phyloP scores from a whole-genome alignment of 2,113 vertebrate species.

The Desmodus rotundus region DNA sequence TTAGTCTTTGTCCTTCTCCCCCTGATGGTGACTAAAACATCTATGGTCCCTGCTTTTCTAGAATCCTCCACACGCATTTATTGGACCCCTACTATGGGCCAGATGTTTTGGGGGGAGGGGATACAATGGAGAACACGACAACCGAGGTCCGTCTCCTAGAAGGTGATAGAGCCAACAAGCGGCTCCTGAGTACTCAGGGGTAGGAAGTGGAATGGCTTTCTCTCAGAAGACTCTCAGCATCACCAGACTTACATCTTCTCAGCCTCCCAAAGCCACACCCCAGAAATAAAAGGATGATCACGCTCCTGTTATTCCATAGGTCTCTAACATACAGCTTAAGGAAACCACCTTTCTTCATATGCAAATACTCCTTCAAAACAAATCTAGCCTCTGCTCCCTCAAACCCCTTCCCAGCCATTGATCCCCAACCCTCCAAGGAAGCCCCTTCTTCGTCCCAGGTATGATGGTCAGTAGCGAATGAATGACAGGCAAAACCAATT shows the following conservation, averaged over 20 bases:
- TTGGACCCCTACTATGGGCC: neutral
- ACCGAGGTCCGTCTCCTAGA: neutral
- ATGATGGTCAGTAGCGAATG: neutral
- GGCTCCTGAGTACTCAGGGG: neutral
- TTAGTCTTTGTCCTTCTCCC: neutral
- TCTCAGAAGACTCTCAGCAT: neutral
- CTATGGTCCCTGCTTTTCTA: neutral
- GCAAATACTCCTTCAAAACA: neutral
- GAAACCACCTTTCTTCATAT: neutral
- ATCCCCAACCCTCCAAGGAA: neutral
- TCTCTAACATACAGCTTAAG: neutral
- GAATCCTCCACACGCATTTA: conserved; percentile 24
- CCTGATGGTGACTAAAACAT: neutral
- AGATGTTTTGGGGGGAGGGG: neutral
- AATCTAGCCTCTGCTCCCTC: neutral
- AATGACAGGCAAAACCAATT: neutral
- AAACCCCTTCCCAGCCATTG: neutral
- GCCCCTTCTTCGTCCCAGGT: neutral
- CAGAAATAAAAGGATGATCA: neutral
- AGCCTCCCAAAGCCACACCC: neutral
- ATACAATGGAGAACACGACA: neutral
- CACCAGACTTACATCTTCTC: neutral
- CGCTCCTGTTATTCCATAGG: neutral
- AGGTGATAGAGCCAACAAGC: neutral
- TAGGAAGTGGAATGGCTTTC: neutral